Conservation (phyloP, 1,140 invertebrate genomes). For the Listronotus oregonensis region DNA sequence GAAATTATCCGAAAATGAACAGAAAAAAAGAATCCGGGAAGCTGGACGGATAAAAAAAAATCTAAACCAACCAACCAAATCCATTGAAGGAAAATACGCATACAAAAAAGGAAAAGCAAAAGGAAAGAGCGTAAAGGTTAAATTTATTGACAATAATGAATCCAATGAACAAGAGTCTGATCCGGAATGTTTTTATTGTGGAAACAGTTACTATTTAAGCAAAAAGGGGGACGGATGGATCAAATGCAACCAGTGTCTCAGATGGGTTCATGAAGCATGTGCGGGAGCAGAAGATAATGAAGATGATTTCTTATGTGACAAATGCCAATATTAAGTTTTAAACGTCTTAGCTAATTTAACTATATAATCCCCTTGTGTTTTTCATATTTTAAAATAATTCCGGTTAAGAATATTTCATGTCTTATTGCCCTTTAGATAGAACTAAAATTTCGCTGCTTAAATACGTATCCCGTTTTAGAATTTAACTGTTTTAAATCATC, state of each 20-base stretch:
- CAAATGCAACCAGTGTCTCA: background rate
- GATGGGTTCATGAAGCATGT: slow-evolving; percentile 2
- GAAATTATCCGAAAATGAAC: too few species aligned
- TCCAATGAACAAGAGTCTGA: slow-evolving; percentile 2
- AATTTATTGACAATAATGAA: background rate
- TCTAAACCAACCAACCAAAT: slow-evolving; percentile 6
- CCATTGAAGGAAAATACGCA: slow-evolving; percentile 6
- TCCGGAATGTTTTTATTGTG: slow-evolving; percentile 5
- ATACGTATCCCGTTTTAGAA: slow-evolving; percentile 6
- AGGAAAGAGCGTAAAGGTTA: too few species aligned
- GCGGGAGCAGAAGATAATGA: slow-evolving; percentile 4
- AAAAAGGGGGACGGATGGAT: background rate
- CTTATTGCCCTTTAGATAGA: slow-evolving; percentile 5
- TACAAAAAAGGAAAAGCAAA: background rate
- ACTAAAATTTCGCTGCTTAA: slow-evolving; percentile 5
- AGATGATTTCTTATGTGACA: slow-evolving; percentile 2
- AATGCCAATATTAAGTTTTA: slow-evolving; percentile 7
- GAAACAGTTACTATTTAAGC: background rate
- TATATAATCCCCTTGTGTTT: background rate
- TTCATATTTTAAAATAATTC: slow-evolving; percentile 3
- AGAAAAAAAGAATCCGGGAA: background rate
- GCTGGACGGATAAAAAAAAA: slow-evolving; percentile 5
- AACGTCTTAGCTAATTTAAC: slow-evolving; percentile 3
- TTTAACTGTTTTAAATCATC: too few species aligned
- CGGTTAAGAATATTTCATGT: slow-evolving; percentile 6